Percentiles rank a stretch among this genome's conserved stretches.
phyloP scores from a whole-genome alignment of 1,140 invertebrate species.

The Megalonaias nervosa region DNA sequence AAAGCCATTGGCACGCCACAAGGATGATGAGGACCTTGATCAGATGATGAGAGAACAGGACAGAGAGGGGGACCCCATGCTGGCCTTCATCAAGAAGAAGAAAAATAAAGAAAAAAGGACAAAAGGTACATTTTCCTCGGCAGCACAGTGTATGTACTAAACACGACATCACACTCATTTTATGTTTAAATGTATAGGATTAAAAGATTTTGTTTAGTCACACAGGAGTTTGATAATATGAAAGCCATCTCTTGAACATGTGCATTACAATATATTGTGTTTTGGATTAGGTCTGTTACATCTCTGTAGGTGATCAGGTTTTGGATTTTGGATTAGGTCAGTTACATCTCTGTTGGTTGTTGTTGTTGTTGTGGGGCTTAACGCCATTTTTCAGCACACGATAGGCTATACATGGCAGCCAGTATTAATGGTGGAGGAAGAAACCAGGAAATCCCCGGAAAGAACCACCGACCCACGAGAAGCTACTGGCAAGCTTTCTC shows the following conservation, averaged over 20 bases:
- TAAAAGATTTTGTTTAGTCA: background rate
- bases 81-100: constrained; percentile 87
- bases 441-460: no score
- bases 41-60: constrained; percentile 81
- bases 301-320: no score
- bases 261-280: background rate
- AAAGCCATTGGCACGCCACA: constrained; percentile 92
- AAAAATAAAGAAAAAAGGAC: constrained; percentile 72
- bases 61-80: constrained; percentile 93
- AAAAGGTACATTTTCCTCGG: background rate
- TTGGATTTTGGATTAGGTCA: no score
- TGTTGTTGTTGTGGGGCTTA: no score
- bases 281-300: background rate
- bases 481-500: no score
- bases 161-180: background rate
- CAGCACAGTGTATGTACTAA: background rate
- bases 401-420: no score
- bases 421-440: no score
- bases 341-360: no score
- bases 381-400: no score
- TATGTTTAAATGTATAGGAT: background rate
- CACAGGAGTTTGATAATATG: background rate
- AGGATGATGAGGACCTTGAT: constrained; percentile 92
- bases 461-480: no score
- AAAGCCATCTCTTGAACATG: background rate